Evolutionary conservation across 1,140 invertebrate genomes (phyloP), one percentile per base, ranked within the genome.

Genomic region (Lethrus apterus): DNA sequence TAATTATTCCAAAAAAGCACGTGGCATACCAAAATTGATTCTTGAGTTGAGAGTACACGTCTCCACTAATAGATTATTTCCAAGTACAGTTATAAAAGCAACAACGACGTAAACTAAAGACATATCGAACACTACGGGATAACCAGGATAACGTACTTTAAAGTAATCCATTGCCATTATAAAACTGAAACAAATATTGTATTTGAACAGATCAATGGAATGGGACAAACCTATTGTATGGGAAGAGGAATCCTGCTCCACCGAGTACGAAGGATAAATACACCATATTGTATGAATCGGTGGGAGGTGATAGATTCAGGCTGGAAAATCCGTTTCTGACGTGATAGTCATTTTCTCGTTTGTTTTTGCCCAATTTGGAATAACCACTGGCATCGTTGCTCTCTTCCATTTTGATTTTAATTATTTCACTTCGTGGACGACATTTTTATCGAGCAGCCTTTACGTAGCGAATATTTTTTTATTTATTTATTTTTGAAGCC

Each of bases 81-180:
- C 75, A 40, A 90, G 70, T 1, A 94, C 89, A 10, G 89, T 86
- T 20, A 86, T 76, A 56, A 92, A 89, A 18, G 89, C 88, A 46
- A 87, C 81, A 8, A 84, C 74, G 50, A 93, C 92, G 63, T 93
- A 93, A 17, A 91, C 86, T 21, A 89, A 76, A 10, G 86, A 90
- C 83, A 94, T 91, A 65, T 93, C 89, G 64, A 93, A 89, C 51
- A 93, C 82, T 42, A 94, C 87, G 0, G 86, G 86, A 0, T 84
- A 81, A 10, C 78, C 78, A 1, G 88, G 87, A 68, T 88, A 94
- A 33, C 83, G 76, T 1, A 72, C 70, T 74, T 92, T 85, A 69
- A 89, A 92, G 62, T 88, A 92, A 68, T 92, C 89, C 33, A 89
- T 87, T 4, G 89, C 87, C 63, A 89, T 89, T 48, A 92, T 87